phyloP scores from a whole-genome alignment of 2,113 vertebrate genomes.

The Grammomys dolichurus region DNA sequence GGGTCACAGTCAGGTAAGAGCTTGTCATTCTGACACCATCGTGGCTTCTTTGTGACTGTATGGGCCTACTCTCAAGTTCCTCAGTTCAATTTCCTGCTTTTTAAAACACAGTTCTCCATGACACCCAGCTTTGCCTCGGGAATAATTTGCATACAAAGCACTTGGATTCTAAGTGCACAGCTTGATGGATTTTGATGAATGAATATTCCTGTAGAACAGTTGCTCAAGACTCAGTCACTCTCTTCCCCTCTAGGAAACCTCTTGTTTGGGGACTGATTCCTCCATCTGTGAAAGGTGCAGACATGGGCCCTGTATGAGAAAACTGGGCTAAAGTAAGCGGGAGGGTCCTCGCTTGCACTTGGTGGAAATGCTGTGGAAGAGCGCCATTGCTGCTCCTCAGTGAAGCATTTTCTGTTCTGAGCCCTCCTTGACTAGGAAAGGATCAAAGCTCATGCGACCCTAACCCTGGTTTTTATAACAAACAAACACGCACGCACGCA shows the following conservation, averaged over 20 bases:
- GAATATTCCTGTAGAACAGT: neutral
- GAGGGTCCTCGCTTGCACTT: neutral
- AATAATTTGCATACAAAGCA: neutral
- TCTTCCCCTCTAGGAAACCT: neutral
- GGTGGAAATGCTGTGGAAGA: neutral
- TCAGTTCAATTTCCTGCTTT: neutral
- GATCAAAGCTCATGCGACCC: neutral
- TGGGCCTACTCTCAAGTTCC: neutral
- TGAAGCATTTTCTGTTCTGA: neutral
- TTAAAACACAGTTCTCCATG: neutral
- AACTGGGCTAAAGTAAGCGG: too few relatives aligned
- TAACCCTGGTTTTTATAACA: neutral
- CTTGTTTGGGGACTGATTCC: neutral
- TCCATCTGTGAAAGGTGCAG: neutral
- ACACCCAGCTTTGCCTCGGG: neutral
- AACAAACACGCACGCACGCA: neutral
- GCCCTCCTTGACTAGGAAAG: neutral
- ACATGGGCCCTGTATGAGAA: neutral
- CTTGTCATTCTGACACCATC: neutral
- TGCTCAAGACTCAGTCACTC: neutral
- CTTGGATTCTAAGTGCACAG: neutral
- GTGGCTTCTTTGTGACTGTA: neutral
- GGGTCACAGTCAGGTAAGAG: neutral
- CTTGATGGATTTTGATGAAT: neutral
- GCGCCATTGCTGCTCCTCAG: fast-evolving